phyloP scores from a whole-genome alignment of 2,888 invertebrate genomes.

The Harmothoe impar region DNA sequence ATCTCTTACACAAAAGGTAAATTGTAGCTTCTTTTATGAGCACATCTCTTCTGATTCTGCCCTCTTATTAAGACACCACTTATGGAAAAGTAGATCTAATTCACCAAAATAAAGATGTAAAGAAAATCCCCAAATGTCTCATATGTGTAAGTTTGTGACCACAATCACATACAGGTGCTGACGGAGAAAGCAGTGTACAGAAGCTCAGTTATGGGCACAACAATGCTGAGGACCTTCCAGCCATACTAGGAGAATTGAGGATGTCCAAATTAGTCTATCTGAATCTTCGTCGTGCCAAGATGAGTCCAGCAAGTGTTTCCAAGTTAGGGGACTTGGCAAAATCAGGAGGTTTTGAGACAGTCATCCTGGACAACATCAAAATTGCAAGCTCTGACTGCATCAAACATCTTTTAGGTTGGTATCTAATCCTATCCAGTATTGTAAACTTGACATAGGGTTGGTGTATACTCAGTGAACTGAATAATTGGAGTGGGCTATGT shows the following conservation, averaged over 20 bases:
- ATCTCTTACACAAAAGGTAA: conserved; percentile 33
- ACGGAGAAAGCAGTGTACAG: conserved; percentile 28
- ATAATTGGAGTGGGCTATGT: too few relatives aligned
- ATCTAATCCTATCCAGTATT: neutral
- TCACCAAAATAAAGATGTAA: too few relatives aligned
- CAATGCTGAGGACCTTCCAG: conserved; percentile 70
- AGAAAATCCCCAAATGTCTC: too few relatives aligned
- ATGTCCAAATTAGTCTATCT: conserved; percentile 73
- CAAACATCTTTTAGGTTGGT: conserved; percentile 65
- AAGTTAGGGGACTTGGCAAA: conserved; percentile 65
- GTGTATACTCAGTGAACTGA: too few relatives aligned
- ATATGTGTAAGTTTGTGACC: too few relatives aligned
- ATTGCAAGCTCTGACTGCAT: conserved; percentile 73
- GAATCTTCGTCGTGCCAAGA: conserved; percentile 74
- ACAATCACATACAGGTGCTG: neutral
- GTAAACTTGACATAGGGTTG: too few relatives aligned
- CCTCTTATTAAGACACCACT: too few relatives aligned
- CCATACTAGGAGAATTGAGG: conserved; percentile 64
- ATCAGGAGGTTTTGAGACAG: conserved; percentile 67
- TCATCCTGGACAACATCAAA: conserved; percentile 77
- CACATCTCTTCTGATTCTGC: too few relatives aligned
- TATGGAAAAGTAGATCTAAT: too few relatives aligned
- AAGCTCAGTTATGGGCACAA: conserved; percentile 74
- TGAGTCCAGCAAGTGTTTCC: conserved; percentile 69
- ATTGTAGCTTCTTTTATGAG: neutral